Conservation (phyloP, 2,113 vertebrate species). For the Accipiter virgatus region DNA sequence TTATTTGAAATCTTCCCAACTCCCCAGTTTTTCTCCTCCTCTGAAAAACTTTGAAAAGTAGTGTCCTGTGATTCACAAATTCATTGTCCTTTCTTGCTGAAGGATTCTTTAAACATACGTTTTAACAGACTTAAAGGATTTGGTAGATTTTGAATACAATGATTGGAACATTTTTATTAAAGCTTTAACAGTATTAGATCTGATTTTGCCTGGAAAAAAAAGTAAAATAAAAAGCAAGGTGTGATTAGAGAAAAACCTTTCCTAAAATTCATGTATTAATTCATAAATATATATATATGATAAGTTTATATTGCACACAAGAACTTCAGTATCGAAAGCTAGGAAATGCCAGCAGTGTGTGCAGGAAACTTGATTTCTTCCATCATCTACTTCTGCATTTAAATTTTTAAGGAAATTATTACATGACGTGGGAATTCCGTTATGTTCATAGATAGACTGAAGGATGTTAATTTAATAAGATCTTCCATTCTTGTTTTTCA, state of each 20-base stretch:
- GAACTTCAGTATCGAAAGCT: background rate
- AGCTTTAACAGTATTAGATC: background rate
- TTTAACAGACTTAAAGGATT: background rate
- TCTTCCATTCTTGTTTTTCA: background rate
- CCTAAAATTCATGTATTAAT: background rate
- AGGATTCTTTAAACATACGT: background rate
- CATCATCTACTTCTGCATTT: background rate
- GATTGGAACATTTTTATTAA: background rate
- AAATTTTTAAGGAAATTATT: background rate
- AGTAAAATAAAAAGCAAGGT: background rate
- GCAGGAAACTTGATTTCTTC: background rate
- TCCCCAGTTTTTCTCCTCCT: background rate
- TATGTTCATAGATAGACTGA: background rate
- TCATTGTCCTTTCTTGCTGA: background rate
- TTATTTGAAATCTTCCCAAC: background rate
- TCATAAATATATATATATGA: background rate
- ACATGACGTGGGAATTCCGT: background rate
- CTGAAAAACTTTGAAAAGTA: background rate
- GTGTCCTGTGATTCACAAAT: background rate
- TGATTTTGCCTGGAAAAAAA: background rate
- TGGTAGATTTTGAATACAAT: background rate
- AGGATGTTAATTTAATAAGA: background rate
- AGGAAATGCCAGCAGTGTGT: background rate
- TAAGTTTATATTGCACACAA: background rate
- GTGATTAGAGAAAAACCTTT: background rate